Conservation (phyloP, 2,113 vertebrate species). For the Mystacornis crossleyi region DNA sequence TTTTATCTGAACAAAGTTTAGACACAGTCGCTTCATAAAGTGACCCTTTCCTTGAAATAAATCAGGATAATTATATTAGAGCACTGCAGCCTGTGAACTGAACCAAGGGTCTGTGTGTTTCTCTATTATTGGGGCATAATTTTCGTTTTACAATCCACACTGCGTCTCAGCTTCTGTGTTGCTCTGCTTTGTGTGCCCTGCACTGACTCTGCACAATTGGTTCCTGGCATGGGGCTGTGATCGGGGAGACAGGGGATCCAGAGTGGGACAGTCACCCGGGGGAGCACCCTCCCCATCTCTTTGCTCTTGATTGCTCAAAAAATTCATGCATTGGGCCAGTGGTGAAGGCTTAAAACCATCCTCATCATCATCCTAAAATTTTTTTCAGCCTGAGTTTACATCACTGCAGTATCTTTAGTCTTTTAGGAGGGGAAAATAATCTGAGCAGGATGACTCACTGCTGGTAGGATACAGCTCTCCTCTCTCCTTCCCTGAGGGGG, state of each 20-base stretch:
- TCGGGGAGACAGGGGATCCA: accelerated
- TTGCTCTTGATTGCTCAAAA: neutral
- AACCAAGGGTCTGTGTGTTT: conserved; percentile 46
- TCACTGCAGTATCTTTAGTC: neutral
- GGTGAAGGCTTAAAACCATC: neutral
- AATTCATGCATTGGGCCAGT: neutral
- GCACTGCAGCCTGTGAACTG: conserved; percentile 37
- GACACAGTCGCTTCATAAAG: conserved; percentile 39
- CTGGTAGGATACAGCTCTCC: neutral
- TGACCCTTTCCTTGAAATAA: conserved; percentile 71
- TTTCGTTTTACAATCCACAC: conserved; percentile 59
- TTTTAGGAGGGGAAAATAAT: neutral
- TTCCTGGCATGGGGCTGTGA: neutral
- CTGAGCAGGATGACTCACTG: neutral
- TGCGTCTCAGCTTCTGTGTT: neutral
- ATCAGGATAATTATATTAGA: conserved; percentile 72
- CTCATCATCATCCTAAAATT: neutral
- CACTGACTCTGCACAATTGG: neutral
- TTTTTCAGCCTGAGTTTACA: neutral
- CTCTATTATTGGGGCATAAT: conserved; percentile 51
- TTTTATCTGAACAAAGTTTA: conserved; percentile 69
- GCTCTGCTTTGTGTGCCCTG: neutral
- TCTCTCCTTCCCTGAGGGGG: neutral
- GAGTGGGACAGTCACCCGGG: neutral
- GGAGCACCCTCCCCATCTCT: neutral